phyloP scores from a whole-genome alignment of 2,797 vertebrate species.

The Cuniculus paca region DNA sequence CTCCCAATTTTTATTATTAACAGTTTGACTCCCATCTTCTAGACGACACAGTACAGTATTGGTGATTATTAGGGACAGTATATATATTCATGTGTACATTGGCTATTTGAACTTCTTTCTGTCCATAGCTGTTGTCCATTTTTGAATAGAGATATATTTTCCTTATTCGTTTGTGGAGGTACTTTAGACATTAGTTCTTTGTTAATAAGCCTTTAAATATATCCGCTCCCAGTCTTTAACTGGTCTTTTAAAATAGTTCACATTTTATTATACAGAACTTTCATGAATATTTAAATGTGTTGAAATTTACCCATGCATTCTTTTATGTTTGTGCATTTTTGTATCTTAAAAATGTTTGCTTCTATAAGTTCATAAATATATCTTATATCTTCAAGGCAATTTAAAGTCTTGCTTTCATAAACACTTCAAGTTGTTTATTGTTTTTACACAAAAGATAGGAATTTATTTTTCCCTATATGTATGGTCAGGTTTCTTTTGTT shows the following conservation, averaged over 20 bases:
- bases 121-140: not conserved
- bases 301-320: not conserved
- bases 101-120: constrained; percentile 28
- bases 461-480: not conserved
- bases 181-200: not conserved
- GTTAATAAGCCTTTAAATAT: not conserved
- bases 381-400: constrained; percentile 4
- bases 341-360: not conserved
- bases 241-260: constrained; percentile 39
- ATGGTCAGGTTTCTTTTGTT: not conserved
- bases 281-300: not conserved
- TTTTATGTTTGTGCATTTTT: not conserved
- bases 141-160: not conserved
- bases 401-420: not conserved
- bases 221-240: not conserved
- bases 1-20: not conserved
- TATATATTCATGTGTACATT: not conserved
- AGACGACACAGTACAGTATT: not conserved
- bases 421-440: not conserved
- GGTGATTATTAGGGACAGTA: not conserved
- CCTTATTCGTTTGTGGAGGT: not conserved
- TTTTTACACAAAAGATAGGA: not conserved
- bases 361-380: not conserved
- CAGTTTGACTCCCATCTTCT: not conserved
- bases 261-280: not conserved